A percentile compares a stretch with the other conserved stretches of the same genome.
phyloP scores from a whole-genome alignment of 1,140 invertebrate genomes.

The Dendrolimus punctatus region DNA sequence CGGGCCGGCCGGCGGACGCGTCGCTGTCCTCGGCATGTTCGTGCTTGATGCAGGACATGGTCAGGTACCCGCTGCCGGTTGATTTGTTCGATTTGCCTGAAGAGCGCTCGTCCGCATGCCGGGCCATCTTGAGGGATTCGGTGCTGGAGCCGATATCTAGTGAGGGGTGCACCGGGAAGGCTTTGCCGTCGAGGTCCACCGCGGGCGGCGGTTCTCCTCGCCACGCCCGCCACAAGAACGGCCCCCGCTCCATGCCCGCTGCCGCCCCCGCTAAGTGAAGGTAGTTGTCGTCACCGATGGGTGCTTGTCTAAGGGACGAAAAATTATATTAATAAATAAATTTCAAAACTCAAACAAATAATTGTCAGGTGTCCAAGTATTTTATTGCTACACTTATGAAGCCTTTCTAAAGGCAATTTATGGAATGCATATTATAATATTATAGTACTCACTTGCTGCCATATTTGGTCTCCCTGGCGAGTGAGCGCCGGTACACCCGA shows the following conservation, averaged over 20 bases:
- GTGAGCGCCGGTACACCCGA: slow-evolving; percentile 81
- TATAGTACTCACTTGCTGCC: slow-evolving; percentile 89
- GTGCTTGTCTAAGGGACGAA: slow-evolving; percentile 79
- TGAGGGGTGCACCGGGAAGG: slow-evolving; percentile 35
- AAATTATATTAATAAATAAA: slow-evolving; percentile 10
- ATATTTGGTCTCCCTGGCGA: slow-evolving; percentile 86
- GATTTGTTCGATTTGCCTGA: slow-evolving; percentile 55
- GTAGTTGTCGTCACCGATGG: slow-evolving; percentile 92
- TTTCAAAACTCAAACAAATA: slow-evolving; percentile 1
- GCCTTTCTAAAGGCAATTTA: too few species aligned
- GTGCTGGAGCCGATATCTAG: slow-evolving; percentile 55
- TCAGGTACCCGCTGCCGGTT: slow-evolving; percentile 55
- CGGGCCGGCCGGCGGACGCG: slow-evolving; percentile 39
- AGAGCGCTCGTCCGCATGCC: slow-evolving; percentile 49
- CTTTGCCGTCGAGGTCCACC: slow-evolving; percentile 42
- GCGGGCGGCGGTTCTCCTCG: slow-evolving; percentile 35
- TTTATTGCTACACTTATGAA: too few species aligned
- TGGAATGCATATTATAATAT: not conserved
- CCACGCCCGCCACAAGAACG: slow-evolving; percentile 42
- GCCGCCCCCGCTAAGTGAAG: slow-evolving; percentile 68
- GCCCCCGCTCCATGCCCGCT: slow-evolving; percentile 24
- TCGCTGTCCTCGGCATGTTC: slow-evolving; percentile 55
- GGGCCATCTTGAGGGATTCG: slow-evolving; percentile 48
- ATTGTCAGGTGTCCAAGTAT: too few species aligned
- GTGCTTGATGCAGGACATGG: slow-evolving; percentile 60